Evolutionary conservation across 2,797 vertebrate genomes (phyloP).

Genomic region (Phoebastria nigripes): DNA sequence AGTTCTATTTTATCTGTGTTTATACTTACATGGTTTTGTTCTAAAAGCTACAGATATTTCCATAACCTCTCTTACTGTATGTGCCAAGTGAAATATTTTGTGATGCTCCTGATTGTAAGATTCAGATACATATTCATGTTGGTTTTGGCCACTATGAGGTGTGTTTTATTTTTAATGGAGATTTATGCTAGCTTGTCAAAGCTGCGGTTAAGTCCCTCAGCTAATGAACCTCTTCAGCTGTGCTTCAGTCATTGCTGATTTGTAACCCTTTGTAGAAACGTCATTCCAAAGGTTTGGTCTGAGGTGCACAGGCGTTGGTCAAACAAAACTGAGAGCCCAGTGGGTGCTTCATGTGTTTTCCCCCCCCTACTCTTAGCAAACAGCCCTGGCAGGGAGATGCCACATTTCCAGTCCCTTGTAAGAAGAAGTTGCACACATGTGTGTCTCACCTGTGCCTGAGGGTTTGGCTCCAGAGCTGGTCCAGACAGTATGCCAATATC

Average conservation of each 20-base stretch:
- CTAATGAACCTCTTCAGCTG: conserved; percentile 48
- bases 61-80: conserved; percentile 68
- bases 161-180: conserved; percentile 61
- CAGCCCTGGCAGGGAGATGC: not conserved
- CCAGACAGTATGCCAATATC: not conserved
- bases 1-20: conserved; percentile 73
- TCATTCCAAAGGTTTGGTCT: conserved; percentile 3
- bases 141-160: conserved; percentile 61
- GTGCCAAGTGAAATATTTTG: conserved; percentile 62
- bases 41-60: conserved; percentile 75
- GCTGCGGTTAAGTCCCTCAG: conserved; percentile 61
- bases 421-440: not conserved
- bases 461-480: not conserved
- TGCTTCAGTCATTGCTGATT: conserved; percentile 46
- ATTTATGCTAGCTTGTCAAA: conserved; percentile 70
- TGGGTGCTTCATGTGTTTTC: not conserved
- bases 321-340: conserved; percentile 21
- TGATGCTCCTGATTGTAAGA: conserved; percentile 59
- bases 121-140: conserved; percentile 55
- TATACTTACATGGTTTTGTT: conserved; percentile 70
- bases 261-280: not conserved
- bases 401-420: not conserved
- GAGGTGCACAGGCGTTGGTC: not conserved
- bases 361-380: not conserved
- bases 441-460: not conserved